Base-by-base conservation (phyloP, 2,113 vertebrate genomes). In the Psilopogon haemacephalus region DNA sequence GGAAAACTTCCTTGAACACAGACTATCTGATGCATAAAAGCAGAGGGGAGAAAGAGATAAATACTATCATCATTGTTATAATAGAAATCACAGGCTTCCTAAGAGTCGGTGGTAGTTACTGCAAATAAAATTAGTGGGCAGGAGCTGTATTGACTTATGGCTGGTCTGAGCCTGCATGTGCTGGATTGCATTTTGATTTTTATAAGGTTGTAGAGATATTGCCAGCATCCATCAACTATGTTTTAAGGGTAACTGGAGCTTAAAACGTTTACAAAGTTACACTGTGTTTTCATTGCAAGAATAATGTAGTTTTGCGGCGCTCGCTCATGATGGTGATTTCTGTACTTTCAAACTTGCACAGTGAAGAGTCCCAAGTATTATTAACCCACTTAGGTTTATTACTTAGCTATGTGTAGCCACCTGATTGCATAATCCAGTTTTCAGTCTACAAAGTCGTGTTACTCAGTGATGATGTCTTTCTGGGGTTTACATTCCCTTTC, bases 1-100 rank as follows among this genome's bases (percentile, higher is more conserved):
- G 73, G 40, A 88, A 76, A 67, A 40, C 1, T 3, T 69, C 6
- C 18, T 76, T 62, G 50, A 67, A 76, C 35, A 62, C 18, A 19
- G 40, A 64, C 12, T 35, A n/a, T 17, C 55, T 52, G 46, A 62
- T 30, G n/a, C 6, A 48, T 48, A 65, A 88, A 55, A 15, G 27
- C 40, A 63, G 52, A 77, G 11, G 8, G 17, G 60, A 14, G 15
- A 85, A 59, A 60, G 17, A 65, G 9, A 16, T 15, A 24, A 24
- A 46, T 0, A 15, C 0, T 69, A 37, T 26, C 24, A 38, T 70
- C 8, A 4, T 9, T 70, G 54, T 58, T 3, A 0, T 67, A 23
- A 52, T n/a, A 68, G 65, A 86, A 84, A 48, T 70, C 46, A 24
- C 28, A 46, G 20, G 14, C n/a, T 83, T 94, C 63, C 55, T 95